Conservation (phyloP, 2,113 vertebrate genomes). For the Dasyurus viverrinus region DNA sequence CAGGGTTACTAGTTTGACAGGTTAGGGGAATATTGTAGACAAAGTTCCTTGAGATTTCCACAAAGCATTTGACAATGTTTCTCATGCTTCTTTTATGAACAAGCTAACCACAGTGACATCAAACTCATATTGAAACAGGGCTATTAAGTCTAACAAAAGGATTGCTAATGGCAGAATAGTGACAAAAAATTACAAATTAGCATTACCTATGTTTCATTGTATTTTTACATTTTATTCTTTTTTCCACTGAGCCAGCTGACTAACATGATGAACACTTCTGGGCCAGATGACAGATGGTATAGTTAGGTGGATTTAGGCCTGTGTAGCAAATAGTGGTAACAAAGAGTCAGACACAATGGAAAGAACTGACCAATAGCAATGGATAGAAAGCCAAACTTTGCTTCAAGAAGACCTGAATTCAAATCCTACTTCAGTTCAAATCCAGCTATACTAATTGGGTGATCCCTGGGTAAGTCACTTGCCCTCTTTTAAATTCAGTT, state of each 20-base stretch:
- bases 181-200: not conserved
- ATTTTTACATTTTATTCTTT: not conserved
- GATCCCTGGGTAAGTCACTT: not conserved
- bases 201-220: not conserved
- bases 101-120: not conserved
- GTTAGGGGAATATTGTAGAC: not conserved
- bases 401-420: not conserved
- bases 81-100: not conserved
- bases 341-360: not conserved
- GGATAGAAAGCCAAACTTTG: not conserved
- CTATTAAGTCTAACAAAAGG: not conserved
- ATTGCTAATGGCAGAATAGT: not conserved
- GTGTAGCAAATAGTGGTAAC: not conserved
- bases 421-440: not conserved
- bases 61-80: not conserved
- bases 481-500: not conserved
- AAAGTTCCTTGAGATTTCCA: not conserved
- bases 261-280: not conserved
- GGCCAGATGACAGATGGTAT: not conserved
- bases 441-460: not conserved
- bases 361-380: not conserved
- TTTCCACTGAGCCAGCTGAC: not conserved
- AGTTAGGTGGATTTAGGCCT: not conserved
- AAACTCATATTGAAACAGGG: not conserved
- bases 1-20: not conserved